Evolutionary conservation across 2,888 invertebrate genomes (phyloP).

Genomic region (Koerneria pararmatus): DNA sequence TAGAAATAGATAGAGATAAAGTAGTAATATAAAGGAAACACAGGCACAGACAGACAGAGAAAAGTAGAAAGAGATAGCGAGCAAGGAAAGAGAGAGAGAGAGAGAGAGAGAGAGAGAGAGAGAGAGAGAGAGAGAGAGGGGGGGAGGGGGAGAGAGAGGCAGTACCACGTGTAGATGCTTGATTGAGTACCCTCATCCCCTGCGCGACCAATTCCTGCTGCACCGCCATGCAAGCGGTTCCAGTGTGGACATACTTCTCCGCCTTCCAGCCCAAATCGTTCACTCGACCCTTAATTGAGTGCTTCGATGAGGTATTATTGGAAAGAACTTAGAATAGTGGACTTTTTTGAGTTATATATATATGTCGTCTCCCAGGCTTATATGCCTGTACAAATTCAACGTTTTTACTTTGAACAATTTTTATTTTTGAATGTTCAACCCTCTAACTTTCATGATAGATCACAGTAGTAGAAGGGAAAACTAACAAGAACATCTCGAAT

Average conservation of each 20-base stretch:
- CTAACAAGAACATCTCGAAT: slow-evolving; percentile 34
- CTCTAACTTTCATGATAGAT: too few species aligned
- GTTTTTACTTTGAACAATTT: too few species aligned
- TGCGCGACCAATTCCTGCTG: slow-evolving; percentile 19
- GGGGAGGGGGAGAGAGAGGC: not conserved
- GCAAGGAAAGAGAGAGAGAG: not conserved
- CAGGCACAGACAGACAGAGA: not conserved
- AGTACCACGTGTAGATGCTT: too few species aligned
- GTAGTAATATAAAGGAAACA: not conserved
- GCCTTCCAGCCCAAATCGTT: slow-evolving; percentile 36
- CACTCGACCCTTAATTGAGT: slow-evolving; percentile 24
- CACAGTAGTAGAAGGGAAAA: too few species aligned
- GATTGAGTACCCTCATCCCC: too few species aligned
- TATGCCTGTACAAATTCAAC: too few species aligned
- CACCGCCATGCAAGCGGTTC: slow-evolving; percentile 28
- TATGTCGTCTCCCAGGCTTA: too few species aligned
- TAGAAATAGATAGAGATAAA: not conserved
- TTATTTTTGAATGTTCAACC: too few species aligned
- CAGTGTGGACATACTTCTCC: slow-evolving; percentile 28
- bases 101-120: not conserved
- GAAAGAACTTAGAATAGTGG: too few species aligned
- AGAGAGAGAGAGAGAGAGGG: not conserved
- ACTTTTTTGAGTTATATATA: too few species aligned
- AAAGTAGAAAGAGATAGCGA: not conserved
- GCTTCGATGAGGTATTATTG: too few species aligned